Evolutionary conservation across 2,888 invertebrate species (phyloP).

Genomic region (Lutraria lutraria): DNA sequence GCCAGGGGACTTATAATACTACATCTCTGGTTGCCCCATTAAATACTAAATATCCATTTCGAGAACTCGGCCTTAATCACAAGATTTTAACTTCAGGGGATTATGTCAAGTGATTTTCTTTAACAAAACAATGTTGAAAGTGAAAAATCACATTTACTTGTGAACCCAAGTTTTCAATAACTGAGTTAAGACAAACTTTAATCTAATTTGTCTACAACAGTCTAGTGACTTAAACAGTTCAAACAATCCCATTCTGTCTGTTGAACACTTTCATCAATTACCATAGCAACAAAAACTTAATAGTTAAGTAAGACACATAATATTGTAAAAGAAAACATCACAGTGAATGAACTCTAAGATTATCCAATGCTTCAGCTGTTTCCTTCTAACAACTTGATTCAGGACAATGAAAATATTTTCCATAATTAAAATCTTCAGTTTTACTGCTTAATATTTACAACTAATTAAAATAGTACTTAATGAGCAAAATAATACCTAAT

Average conservation of each 20-base stretch:
- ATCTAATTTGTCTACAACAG: constrained; percentile 15
- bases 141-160: background rate
- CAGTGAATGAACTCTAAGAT: background rate
- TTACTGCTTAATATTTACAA: background rate
- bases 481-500: too few relatives aligned
- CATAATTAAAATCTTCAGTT: background rate
- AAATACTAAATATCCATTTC: too few relatives aligned
- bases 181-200: constrained; percentile 1
- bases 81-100: too few relatives aligned
- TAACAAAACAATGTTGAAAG: background rate
- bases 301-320: background rate
- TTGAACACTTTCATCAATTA: constrained; percentile 10
- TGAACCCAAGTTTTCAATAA: background rate
- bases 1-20: too few relatives aligned
- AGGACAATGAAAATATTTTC: background rate
- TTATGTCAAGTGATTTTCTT: background rate
- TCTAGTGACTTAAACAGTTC: background rate
- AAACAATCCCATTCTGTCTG: background rate
- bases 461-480: background rate
- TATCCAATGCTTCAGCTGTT: background rate
- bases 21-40: too few relatives aligned
- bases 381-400: background rate
- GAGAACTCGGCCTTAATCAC: too few relatives aligned
- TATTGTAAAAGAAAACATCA: background rate
- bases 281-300: background rate